Evolutionary conservation across 1,140 invertebrate species (phyloP), one percentile per base, ranked within the genome.

Genomic region (Rhyacophila brunnea): DNA sequence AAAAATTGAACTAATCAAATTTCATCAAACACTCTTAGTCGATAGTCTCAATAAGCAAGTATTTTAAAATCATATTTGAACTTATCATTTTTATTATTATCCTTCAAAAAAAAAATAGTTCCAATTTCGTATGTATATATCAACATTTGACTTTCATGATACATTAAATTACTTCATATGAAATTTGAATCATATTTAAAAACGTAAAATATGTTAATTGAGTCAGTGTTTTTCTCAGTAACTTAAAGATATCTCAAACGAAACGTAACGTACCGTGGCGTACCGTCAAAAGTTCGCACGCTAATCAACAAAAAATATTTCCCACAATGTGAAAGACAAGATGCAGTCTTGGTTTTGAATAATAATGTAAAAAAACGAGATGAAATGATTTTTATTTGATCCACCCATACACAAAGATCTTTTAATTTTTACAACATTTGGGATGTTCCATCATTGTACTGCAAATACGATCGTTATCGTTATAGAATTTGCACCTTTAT

Each of bases 261-360:
- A 28, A 28, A 28, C 23, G 57, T 59, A 59, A 46, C 49, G 48
- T 52, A 59, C 48, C 57, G 57, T 53, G 57, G 49, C 48, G 52
- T 59, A 59, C 57, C 51, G 40, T 23, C 28, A 46, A 46, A 43
- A 38, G 49, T 59, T 59, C 57, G 49, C 57, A 59, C 57, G 57
- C 34, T 59, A 52, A 59, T 59, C 57, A 53, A 46, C 20, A 45
- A 53, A 35, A 38, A 51, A 51, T 50, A 46, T 53, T 52, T 59
- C 49, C 46, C 49, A 59, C 57, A 59, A 9, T 40, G 28, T 14
- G 9, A 3, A 13, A 13, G 23, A 32, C 7, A 40, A 40, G 15
- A 40, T 40, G 4, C 9, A 9, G 9, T 9, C 9, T 13, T 40
- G 15, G 15, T 40, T 40, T 40, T 11, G 15, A 15, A n/a, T 40